These are phyloP conservation scores for Drosophila greeni DNA, from an alignment of 2,888 invertebrate genomes.

Conservation along the genomic window DNA sequence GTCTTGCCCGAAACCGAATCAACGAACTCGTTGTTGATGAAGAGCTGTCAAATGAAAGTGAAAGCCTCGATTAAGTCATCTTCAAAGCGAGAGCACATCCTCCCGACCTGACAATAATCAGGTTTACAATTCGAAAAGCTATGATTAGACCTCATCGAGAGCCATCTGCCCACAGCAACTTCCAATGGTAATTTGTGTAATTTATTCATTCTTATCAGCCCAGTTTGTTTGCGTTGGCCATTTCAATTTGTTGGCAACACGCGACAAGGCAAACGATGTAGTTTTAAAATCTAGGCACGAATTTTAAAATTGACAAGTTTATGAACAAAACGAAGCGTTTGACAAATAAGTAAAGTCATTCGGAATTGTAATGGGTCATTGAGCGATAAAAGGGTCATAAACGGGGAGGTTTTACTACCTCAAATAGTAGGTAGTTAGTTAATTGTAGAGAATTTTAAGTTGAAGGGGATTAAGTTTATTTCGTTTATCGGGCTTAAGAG, in stretches of 20 bases:
- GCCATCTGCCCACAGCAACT: background rate
- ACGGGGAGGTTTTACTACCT: background rate
- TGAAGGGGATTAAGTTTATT: background rate
- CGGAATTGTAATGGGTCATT: conserved; percentile 15
- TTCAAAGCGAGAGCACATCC: background rate
- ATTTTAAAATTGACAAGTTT: conserved; percentile 8
- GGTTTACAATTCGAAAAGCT: conserved; percentile 31
- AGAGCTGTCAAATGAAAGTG: conserved; percentile 81
- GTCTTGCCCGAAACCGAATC: conserved; percentile 91
- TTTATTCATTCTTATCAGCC: conserved; percentile 16
- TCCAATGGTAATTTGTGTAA: conserved; percentile 39
- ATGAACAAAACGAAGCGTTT: conserved; percentile 14
- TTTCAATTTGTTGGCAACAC: conserved; percentile 37
- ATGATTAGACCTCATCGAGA: conserved; percentile 6
- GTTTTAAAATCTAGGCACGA: conserved; percentile 13
- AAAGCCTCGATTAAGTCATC: background rate
- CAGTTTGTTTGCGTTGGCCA: conserved; percentile 14
- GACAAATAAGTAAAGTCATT: conserved; percentile 24
- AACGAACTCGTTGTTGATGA: conserved; percentile 90
- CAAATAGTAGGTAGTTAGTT: background rate
- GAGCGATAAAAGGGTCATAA: conserved; percentile 7
- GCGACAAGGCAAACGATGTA: conserved; percentile 40
- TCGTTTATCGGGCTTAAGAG: too few species aligned
- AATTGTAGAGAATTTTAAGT: too few species aligned
- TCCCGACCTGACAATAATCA: conserved; percentile 28